Evolutionary conservation across 2,888 invertebrate genomes (phyloP).

Genomic region (Epirrhoe alternata): DNA sequence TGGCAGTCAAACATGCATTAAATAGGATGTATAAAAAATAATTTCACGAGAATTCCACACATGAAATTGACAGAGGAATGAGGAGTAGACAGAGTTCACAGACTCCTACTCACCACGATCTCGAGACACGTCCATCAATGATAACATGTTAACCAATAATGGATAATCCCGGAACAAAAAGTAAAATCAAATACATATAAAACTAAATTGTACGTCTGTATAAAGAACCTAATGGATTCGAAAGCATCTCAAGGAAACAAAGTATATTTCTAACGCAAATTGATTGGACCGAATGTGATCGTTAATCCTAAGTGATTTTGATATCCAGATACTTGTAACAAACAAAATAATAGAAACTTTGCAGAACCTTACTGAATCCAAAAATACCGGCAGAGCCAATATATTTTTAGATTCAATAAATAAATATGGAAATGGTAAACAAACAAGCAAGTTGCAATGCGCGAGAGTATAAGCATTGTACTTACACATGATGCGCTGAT

Average conservation of each 20-base stretch:
- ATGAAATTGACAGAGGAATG: constrained; percentile 15
- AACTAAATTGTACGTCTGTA: constrained; percentile 59
- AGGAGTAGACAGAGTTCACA: too few species aligned
- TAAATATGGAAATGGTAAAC: too few species aligned
- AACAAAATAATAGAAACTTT: background rate
- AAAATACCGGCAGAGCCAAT: too few species aligned
- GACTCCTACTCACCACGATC: background rate
- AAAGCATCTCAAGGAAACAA: constrained; percentile 54
- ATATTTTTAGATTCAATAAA: too few species aligned
- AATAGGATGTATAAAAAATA: constrained; percentile 36
- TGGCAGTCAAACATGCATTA: constrained; percentile 59
- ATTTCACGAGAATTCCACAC: background rate
- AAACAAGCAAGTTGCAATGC: too few species aligned
- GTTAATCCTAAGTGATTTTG: constrained; percentile 39
- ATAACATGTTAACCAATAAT: constrained; percentile 67
- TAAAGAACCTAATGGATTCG: constrained; percentile 68
- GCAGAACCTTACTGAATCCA: too few species aligned
- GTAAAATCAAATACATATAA: constrained; percentile 62
- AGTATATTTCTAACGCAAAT: constrained; percentile 60
- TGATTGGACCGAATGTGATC: constrained; percentile 54
- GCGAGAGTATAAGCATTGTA: too few species aligned
- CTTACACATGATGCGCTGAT: too few species aligned
- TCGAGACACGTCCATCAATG: background rate
- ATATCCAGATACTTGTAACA: constrained; percentile 5
- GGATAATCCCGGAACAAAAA: constrained; percentile 71